These are phyloP conservation scores for Platanista minor DNA, from an alignment of 2,113 vertebrate species.

Conservation along the genomic window DNA sequence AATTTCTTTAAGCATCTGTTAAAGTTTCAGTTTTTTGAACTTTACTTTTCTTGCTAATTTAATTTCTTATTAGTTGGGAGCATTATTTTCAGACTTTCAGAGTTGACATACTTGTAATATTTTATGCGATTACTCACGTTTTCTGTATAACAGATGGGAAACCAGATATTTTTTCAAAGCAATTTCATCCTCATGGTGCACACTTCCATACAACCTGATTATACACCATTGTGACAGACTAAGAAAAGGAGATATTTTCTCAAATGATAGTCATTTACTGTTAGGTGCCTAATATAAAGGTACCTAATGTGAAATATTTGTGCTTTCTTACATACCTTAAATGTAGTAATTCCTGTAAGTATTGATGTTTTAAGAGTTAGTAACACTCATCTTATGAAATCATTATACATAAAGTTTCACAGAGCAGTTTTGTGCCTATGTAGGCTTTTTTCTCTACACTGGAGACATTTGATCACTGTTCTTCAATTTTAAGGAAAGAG, in stretches of 20 bases:
- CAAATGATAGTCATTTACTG: constrained; percentile 10
- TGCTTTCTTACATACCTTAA: background rate
- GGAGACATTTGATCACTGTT: background rate
- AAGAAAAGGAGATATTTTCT: background rate
- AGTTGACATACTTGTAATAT: background rate
- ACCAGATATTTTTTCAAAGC: background rate
- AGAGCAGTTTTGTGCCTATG: background rate
- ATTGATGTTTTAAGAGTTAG: background rate
- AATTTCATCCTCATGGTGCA: background rate
- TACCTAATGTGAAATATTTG: background rate
- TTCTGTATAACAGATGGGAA: background rate
- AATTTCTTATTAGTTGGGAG: background rate
- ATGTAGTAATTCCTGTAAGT: background rate
- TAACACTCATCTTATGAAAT: background rate
- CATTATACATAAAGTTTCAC: background rate
- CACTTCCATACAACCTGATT: background rate
- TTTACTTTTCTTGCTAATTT: background rate
- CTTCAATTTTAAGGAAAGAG: background rate
- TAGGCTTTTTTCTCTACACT: background rate
- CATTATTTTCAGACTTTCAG: background rate
- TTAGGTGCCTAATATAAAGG: background rate
- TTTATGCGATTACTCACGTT: background rate
- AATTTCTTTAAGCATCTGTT: background rate
- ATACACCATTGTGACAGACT: background rate
- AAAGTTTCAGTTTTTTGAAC: background rate